Evolutionary conservation across 1,140 invertebrate genomes (phyloP).

Genomic region (Drosophila pachea): DNA sequence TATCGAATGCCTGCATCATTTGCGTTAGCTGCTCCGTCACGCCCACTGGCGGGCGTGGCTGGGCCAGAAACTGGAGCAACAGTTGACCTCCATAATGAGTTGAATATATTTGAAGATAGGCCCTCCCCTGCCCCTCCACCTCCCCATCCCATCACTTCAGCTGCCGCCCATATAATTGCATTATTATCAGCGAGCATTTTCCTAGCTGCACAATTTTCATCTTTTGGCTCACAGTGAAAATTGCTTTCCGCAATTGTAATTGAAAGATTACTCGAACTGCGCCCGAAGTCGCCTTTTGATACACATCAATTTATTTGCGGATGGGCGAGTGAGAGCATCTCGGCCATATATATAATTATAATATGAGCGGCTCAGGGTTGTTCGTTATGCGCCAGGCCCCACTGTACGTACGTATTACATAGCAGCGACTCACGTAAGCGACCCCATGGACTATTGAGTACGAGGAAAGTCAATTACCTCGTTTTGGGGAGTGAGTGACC

Average conservation of each 20-base stretch:
- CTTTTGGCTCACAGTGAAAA: background rate
- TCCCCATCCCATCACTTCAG: too few species aligned
- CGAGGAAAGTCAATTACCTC: slow-evolving; percentile 36
- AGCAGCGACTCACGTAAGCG: slow-evolving; percentile 52
- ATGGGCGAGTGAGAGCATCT: background rate
- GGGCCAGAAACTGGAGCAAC: background rate
- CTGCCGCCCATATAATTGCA: background rate
- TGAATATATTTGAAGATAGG: too few species aligned
- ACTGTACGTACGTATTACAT: slow-evolving; percentile 16
- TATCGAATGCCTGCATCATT: background rate
- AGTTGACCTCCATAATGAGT: background rate
- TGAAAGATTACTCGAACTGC: slow-evolving; percentile 1
- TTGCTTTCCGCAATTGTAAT: background rate
- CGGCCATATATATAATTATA: background rate
- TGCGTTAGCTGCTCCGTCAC: background rate
- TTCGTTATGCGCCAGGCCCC: slow-evolving; percentile 1
- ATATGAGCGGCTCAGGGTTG: background rate
- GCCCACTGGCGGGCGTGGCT: background rate
- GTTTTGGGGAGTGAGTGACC: slow-evolving; percentile 27
- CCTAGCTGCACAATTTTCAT: background rate
- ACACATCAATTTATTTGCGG: slow-evolving; percentile 55
- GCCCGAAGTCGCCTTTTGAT: background rate
- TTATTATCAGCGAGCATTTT: background rate
- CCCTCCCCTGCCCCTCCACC: too few species aligned
- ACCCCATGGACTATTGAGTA: slow-evolving; percentile 53